Conservation (phyloP, 2,797 vertebrate genomes). For the Emys orbicularis region DNA sequence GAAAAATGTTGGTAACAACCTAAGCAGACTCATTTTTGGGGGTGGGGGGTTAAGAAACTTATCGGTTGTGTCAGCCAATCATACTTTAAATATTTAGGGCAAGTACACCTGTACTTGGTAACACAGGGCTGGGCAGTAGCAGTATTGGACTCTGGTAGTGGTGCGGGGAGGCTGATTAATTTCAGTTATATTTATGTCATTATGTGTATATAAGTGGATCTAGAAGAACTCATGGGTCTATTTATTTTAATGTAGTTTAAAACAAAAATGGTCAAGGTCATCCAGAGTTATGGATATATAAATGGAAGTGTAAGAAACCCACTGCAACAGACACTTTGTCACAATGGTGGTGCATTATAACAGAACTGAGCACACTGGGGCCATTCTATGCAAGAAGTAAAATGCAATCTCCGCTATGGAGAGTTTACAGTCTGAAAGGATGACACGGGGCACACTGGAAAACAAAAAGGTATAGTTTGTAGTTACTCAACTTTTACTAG, state of each 20-base stretch:
- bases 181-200: background rate
- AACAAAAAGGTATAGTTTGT: background rate
- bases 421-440: background rate
- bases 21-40: accelerated
- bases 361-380: background rate
- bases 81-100: background rate
- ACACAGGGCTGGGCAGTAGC: background rate
- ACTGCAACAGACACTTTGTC: background rate
- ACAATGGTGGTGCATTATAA: background rate
- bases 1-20: background rate
- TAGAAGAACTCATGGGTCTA: accelerated
- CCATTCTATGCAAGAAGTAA: background rate
- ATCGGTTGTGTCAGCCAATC: background rate
- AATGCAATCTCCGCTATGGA: background rate
- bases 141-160: accelerated
- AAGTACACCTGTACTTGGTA: background rate
- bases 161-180: background rate
- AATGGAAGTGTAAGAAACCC: background rate
- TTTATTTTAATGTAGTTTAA: background rate
- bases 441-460: background rate
- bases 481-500: background rate
- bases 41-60: background rate
- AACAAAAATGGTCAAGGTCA: background rate
- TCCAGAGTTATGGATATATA: background rate
- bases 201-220: accelerated